Base-by-base conservation (phyloP, 2,113 vertebrate species). In the Oryzias javanicus region DNA sequence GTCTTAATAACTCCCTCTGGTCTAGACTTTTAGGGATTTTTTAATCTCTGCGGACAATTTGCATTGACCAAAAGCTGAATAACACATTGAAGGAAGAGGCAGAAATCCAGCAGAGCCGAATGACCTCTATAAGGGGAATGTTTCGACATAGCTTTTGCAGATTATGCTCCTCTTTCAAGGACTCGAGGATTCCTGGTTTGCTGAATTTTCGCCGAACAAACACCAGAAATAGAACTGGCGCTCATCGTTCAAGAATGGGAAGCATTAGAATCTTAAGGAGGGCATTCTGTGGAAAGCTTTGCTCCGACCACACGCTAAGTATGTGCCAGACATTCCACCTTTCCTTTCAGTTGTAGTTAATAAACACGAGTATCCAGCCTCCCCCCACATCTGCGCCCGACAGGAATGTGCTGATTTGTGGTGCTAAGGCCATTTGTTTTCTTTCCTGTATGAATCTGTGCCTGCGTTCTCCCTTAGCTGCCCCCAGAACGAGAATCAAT, bases 321-420 rank as follows among this genome's bases (percentile, higher is more conserved):
- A 29, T 45, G 10, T 20, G n/a, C n/a, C 48, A 54, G 61, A 46
- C 40, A 42, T 62, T 55, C 24, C 44, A 60, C 14, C 29, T 29
- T 20, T 57, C 15, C 2, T 47, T 18, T 40, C 22, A 41, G 46
- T 42, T 52, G 6, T 47, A 42, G 41, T 41, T 45, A 22, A 27
- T 18, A 51, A 42, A 50, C 51, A 62, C 7, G 19, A 51, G 49
- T 25, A 29, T 53, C 35, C 18, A 10, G 42, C 52, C 47, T 57
- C 42, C 50, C 65, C n/a, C 49, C 19, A 20, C 44, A 47, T 16
- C 58, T 27, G 49, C 40, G 44, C 24, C 4, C 24, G 44, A 19
- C 24, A 79, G 72, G 64, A 82, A 74, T 72, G 58, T 78, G 62
- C 68, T 74, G 55, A 68, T 70, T 70, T 70, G 29, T 14, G 45